phyloP scores from a whole-genome alignment of 2,113 vertebrate species.

The Tychaedon coryphoeus region DNA sequence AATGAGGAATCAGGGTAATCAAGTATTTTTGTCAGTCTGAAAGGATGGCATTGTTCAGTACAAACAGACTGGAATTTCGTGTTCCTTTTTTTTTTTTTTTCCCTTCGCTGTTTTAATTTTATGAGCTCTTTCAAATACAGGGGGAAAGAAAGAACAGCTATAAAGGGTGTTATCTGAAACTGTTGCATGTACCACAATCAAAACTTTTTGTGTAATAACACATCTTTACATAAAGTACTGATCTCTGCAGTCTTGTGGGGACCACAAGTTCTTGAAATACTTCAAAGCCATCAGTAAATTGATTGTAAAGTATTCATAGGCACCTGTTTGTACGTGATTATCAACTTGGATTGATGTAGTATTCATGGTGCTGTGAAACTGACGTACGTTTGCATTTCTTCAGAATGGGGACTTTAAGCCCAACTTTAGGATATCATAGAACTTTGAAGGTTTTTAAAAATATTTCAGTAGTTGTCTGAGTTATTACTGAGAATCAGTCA shows the following conservation, averaged over 20 bases:
- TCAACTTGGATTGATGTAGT: not conserved
- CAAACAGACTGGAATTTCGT: not conserved
- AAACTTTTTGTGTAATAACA: not conserved
- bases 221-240: not conserved
- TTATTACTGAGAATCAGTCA: not conserved
- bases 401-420: not conserved
- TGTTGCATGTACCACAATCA: not conserved
- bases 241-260: not conserved
- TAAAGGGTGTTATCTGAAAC: not conserved
- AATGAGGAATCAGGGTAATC: not conserved
- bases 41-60: not conserved
- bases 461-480: not conserved
- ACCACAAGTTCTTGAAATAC: not conserved
- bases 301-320: not conserved
- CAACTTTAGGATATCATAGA: not conserved
- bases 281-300: not conserved
- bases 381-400: not conserved
- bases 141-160: accelerated
- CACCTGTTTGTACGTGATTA: not conserved
- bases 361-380: not conserved
- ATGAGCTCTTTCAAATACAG: not conserved
- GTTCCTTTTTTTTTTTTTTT: accelerated
- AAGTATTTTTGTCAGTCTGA: not conserved
- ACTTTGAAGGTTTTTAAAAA: not conserved
- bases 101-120: not conserved